Evolutionary conservation across 2,797 vertebrate species (phyloP), one percentile per base, ranked within the genome.

Genomic region (Dendrocincla fuliginosa): DNA sequence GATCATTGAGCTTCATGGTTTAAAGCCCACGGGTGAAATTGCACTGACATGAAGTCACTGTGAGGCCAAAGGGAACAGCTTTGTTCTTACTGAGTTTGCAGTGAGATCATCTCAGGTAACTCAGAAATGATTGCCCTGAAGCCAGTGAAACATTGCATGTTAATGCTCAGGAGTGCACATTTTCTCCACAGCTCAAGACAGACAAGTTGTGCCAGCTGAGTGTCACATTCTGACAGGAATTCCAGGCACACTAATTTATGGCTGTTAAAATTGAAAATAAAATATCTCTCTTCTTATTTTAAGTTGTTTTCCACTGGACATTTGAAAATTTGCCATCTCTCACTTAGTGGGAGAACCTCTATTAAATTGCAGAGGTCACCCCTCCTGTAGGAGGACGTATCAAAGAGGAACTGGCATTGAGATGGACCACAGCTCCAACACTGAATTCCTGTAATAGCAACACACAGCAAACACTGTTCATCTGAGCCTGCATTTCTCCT

Each of bases 41-140:
- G 56, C 64, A 13, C 65, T 3, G 65, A 55, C 76, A 17, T 61
- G 52, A 67, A 87, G 49, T 82, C 75, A 81, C 59, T 8, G 24
- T 9, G 10, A 74, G 89, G 70, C 78, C 74, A 11, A 25, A 53
- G 47, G 1, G 50, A 88, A 11, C 9, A 74, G 88, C 68, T 92
- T 52, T 82, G 81, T 90, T 94, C 81, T 93, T 50, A 24, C 74
- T 53, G 44, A 49, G 52, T 37, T 76, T 3, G 2, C 77, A 74
- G 5, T 35, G 49, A 78, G 84, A 64, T 89, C 63, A 28, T 76
- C 67, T 52, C 89, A 56, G 63, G 80, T 85, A 69, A 68, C 73
- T 64, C 15, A 16, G 63, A 52, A 65, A 46, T 6, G 49, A 22
- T 24, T 87, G 74, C 74, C 92, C 93, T 56, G 27, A 24, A 93